Percentiles rank a stretch among this genome's conserved stretches.
phyloP scores from a whole-genome alignment of 2,113 vertebrate genomes.

The Cyphomyrus plagiostoma region DNA sequence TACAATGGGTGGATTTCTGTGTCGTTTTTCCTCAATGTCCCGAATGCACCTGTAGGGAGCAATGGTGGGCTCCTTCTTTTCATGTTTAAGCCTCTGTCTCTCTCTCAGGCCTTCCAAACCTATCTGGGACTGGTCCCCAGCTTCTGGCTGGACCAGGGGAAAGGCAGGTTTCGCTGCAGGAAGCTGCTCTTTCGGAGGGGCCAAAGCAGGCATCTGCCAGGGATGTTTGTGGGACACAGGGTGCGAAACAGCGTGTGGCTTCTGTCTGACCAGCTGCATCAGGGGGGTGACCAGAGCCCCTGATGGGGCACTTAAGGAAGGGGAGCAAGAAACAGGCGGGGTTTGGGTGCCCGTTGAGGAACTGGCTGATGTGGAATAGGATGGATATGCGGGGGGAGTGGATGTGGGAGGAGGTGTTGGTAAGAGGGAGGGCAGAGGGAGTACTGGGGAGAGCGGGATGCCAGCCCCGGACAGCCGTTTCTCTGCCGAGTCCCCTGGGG shows the following conservation, averaged over 20 bases:
- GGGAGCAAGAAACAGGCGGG: constrained; percentile 50
- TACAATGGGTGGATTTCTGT: constrained; percentile 36
- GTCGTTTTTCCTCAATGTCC: constrained; percentile 48
- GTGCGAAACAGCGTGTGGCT: constrained; percentile 42
- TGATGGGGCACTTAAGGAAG: constrained; percentile 43
- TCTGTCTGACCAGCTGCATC: constrained; percentile 45
- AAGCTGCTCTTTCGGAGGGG: constrained; percentile 44
- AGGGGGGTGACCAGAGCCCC: constrained; percentile 43
- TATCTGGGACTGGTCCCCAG: constrained; percentile 34
- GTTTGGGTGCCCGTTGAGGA: constrained; percentile 52
- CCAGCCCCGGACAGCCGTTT: constrained; percentile 69
- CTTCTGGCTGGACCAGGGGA: constrained; percentile 27
- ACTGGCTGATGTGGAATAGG: constrained; percentile 49
- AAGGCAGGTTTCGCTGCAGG: constrained; percentile 17
- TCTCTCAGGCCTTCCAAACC: constrained; percentile 39
- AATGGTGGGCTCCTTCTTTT: constrained; percentile 36
- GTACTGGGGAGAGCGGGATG: constrained; percentile 53
- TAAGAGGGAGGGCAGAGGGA: constrained; percentile 41
- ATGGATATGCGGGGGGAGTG: constrained; percentile 48
- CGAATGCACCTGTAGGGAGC: constrained; percentile 45
- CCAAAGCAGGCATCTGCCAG: constrained; percentile 32
- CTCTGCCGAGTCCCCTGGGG: constrained; percentile 61
- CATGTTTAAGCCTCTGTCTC: constrained; percentile 27
- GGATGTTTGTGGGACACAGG: constrained; percentile 47
- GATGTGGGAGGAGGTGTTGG: constrained; percentile 47